A percentile compares a stretch with the other conserved stretches of the same genome.
These are phyloP conservation scores for Tympanoctomys barrerae DNA, from an alignment of 2,797 vertebrate species.

Conservation along the genomic window DNA sequence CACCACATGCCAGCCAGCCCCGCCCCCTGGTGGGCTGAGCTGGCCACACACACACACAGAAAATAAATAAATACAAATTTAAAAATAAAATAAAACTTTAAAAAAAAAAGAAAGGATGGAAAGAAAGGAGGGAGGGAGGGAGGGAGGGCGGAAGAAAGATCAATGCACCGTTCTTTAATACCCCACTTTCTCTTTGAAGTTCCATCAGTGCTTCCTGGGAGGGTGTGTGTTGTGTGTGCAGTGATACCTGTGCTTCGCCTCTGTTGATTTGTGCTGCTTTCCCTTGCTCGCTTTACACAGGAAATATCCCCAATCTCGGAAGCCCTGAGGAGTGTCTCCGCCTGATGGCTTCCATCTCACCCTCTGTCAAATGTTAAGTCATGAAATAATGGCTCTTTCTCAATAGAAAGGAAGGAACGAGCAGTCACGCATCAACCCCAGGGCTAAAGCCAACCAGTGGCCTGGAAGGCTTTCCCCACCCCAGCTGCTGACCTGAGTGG, in stretches of 20 bases:
- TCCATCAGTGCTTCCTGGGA: background rate
- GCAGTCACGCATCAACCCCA: background rate
- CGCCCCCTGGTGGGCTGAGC: too few relatives aligned
- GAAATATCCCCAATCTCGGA: background rate
- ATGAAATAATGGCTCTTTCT: background rate
- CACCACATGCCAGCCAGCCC: too few relatives aligned
- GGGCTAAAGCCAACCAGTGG: background rate
- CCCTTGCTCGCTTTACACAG: background rate
- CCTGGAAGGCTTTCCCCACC: background rate
- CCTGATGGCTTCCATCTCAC: background rate
- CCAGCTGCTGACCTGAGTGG: background rate
- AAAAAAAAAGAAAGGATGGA: too few relatives aligned
- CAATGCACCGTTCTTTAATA: background rate
- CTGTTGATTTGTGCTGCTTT: background rate
- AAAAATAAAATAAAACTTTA: too few relatives aligned
- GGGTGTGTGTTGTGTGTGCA: background rate
- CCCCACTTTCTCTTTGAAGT: background rate
- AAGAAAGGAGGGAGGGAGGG: too few relatives aligned
- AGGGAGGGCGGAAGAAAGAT: background rate
- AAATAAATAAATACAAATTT: too few relatives aligned
- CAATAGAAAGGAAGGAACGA: background rate
- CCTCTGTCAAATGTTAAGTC: background rate
- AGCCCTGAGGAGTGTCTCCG: background rate
- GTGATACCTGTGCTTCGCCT: background rate
- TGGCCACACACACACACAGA: too few relatives aligned